Evolutionary conservation across 2,113 vertebrate genomes (phyloP), one percentile per base, ranked within the genome.

Genomic region (Odocoileus virginianus): DNA sequence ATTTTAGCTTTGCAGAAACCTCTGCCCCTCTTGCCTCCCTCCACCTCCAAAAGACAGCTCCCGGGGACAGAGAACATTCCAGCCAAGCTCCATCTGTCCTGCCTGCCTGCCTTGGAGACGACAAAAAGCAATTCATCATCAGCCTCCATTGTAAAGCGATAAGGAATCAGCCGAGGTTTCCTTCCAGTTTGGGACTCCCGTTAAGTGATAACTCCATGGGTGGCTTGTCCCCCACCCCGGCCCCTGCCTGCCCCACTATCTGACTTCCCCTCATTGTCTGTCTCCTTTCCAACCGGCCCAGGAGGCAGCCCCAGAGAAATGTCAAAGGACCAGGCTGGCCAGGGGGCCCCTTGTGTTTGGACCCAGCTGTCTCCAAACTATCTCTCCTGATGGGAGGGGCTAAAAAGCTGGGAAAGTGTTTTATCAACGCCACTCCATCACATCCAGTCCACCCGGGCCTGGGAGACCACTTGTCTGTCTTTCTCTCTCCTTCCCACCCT

Each of bases 181-280:
- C 99, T 99, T 98, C 98, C 98, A 99, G 98, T 98, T 98, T 94
- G 98, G 98, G 99, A 99, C 98, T 94, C 99, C 97, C 96, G 33
- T 89, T 98, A 98, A 98, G 98, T 98, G 98, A 97, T 98, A 98
- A 98, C 98, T 99, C 98, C 96, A 89, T 99, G 99, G 99, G 99
- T 99, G 99, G 99, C 92, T 99, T 97, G 82, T n/a, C 79, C 33
- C 87, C 98, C 97, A 95, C 97, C 98, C 13, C 50, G 96, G 95
- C 95, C 97, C 96, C 87, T 21, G 93, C 36, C 93, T 47, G 67
- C 82, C 74, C 97, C 85, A 86, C 99, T 99, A 99, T 99, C 99
- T 99, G 96, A 98, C 98, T 99, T 99, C 99, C 99, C 99, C 95
- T 98, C 97, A 99, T 99, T 99, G 99, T 99, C 98, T 98, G 98